A percentile compares a stretch with the other conserved stretches of the same genome.
Evolutionary conservation across 2,888 invertebrate species (phyloP).

Genomic region (Sphaerophoria rueppellii): DNA sequence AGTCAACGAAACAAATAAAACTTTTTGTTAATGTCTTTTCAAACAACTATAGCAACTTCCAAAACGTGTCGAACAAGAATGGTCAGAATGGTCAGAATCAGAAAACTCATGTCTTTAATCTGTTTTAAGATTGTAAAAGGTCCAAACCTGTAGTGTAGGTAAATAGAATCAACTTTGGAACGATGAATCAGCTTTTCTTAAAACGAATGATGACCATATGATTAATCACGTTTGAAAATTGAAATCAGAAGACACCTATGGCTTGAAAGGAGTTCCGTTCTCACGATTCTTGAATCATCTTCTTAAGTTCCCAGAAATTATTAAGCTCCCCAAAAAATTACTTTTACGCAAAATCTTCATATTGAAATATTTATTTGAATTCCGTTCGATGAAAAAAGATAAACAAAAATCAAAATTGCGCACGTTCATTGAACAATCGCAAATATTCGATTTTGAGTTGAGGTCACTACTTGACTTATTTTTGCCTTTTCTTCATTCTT

Average conservation of each 20-base stretch:
- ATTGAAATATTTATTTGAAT: neutral
- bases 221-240: neutral
- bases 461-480: constrained; percentile 5
- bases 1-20: no score
- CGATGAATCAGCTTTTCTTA: no score
- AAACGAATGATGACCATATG: no score
- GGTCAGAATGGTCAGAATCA: no score
- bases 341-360: neutral
- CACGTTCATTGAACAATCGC: constrained; percentile 8
- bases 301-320: constrained; percentile 13
- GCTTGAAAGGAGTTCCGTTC: neutral
- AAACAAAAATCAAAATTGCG: constrained; percentile 2
- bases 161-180: no score
- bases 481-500: neutral
- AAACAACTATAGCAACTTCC: no score
- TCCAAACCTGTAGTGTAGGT: no score
- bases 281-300: constrained; percentile 37
- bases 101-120: no score
- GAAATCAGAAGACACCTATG: neutral
- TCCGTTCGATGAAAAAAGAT: neutral
- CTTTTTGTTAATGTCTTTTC: no score
- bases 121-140: no score
- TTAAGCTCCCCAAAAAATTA: neutral
- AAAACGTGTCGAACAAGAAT: no score
- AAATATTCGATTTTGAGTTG: neutral